Percentiles rank a stretch among this genome's conserved stretches.
phyloP scores from a whole-genome alignment of 2,797 vertebrate genomes.

The Phalanger gymnotis region DNA sequence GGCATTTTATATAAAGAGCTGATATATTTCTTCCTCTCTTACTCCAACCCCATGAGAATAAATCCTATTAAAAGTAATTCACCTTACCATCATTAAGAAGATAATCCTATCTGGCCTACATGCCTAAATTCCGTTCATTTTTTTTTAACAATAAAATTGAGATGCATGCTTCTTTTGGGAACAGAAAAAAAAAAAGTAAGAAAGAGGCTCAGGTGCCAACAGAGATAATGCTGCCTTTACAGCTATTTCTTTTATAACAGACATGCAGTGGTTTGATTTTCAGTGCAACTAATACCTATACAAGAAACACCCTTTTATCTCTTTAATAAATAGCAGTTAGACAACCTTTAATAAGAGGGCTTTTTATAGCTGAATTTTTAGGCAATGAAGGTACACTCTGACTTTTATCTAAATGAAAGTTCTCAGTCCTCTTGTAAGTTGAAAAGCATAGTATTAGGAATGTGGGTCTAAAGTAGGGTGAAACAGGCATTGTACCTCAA shows the following conservation, averaged over 20 bases:
- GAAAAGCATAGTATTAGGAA: not conserved
- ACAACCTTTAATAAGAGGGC: conserved; percentile 11
- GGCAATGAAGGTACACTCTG: not conserved
- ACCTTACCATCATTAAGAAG: conserved; percentile 81
- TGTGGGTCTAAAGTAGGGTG: not conserved
- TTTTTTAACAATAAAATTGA: conserved; percentile 68
- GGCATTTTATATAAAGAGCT: conserved; percentile 75
- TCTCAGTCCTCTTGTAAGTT: not conserved
- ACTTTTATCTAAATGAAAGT: conserved; percentile 11
- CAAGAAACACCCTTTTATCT: not conserved
- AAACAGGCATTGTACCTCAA: not conserved
- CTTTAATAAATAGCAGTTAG: conserved; percentile 10
- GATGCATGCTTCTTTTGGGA: conserved; percentile 59
- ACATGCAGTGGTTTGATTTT: conserved; percentile 40
- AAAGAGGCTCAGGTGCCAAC: conserved; percentile 1
- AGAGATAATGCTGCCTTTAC: conserved; percentile 15
- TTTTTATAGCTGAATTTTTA: conserved; percentile 24
- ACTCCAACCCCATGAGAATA: conserved; percentile 74
- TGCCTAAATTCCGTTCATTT: conserved; percentile 65
- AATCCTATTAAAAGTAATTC: conserved; percentile 83
- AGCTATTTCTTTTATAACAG: conserved; percentile 30
- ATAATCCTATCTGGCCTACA: conserved; percentile 81
- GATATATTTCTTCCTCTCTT: conserved; percentile 77
- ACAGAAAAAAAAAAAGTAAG: conserved; percentile 17
- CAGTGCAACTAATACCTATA: conserved; percentile 1